Percentiles rank a stretch among this genome's conserved stretches.
Conservation (phyloP, 2,888 invertebrate species). For the Perizoma affinitatum region DNA sequence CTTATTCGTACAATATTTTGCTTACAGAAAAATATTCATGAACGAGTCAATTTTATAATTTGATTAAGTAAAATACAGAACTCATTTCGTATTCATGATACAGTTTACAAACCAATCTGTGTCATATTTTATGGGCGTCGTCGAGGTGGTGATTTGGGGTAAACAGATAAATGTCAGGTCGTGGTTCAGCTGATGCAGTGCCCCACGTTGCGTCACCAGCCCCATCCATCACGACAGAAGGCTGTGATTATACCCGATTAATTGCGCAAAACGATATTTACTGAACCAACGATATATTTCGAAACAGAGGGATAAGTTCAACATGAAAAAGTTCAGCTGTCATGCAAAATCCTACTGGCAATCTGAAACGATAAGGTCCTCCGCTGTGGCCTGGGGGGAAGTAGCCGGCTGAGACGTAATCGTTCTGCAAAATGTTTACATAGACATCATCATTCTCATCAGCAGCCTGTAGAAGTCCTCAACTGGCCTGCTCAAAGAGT, state of each 20-base stretch:
- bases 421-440: too few relatives aligned
- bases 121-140: conserved; percentile 44
- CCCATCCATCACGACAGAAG: conserved; percentile 50
- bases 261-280: conserved; percentile 42
- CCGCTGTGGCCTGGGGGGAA: too few relatives aligned
- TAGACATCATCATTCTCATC: too few relatives aligned
- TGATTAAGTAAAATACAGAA: conserved; percentile 18
- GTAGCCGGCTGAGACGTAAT: too few relatives aligned
- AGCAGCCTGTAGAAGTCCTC: too few relatives aligned
- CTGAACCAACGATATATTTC: conserved; percentile 34
- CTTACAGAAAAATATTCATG: neutral
- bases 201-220: conserved; percentile 35
- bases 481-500: too few relatives aligned
- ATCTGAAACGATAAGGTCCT: too few relatives aligned
- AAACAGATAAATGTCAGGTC: conserved; percentile 31
- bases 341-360: too few relatives aligned
- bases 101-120: conserved; percentile 40
- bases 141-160: conserved; percentile 39
- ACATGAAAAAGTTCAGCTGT: conserved; percentile 12
- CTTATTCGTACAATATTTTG: too few relatives aligned
- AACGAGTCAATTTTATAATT: conserved; percentile 16
- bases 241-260: conserved; percentile 55
- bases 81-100: conserved; percentile 8
- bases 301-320: conserved; percentile 32
- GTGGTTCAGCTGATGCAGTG: conserved; percentile 13